Evolutionary conservation across 2,888 invertebrate species (phyloP), one percentile per base, ranked within the genome.

Genomic region (Rhimphoctona megacephalus): DNA sequence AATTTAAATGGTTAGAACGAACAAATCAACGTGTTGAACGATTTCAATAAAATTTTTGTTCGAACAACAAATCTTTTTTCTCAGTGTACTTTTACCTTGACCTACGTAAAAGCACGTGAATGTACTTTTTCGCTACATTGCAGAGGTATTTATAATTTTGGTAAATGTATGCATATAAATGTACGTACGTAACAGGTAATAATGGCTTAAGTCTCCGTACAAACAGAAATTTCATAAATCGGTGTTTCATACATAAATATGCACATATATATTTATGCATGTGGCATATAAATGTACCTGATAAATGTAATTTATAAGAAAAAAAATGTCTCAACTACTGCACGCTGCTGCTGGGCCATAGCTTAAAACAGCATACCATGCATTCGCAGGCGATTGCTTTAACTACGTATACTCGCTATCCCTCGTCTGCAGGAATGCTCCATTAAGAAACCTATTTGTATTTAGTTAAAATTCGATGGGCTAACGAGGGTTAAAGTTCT

Each of bases 331-430:
- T 88, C 92, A 89, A 90, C 94, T 94, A 94, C 93, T 83, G 93
- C 93, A 94, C 93, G 92, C 92, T 92, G 91, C 92, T 91, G 91
- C 91, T 91, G 91, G 91, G 92, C 90, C 92, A 93, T 93, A 93
- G 92, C 93, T 93, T 91, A 93, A 93, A 93, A 93, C 92, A 93
- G 93, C 94, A 94, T 94, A 93, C 89, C 94, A 94, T 94, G 94
- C 94, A 94, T 89, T 93, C 91, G 91, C 93, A 94, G 93, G 93
- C 94, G 92, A 88, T 93, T 92, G 91, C 92, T 92, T 88, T 36
- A 39, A 69, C 54, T 22, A 66, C 52, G 66, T 61, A 43, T 76
- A 43, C n/a, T 54, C 33, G 69, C 70, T 70, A 61, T 67, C 80
- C 70, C 69, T 80, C 80, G 80, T 69, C 80, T 70, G 69, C 69